Evolutionary conservation across 2,113 vertebrate genomes (phyloP), one percentile per base, ranked within the genome.

Genomic region (Cavia aperea): DNA sequence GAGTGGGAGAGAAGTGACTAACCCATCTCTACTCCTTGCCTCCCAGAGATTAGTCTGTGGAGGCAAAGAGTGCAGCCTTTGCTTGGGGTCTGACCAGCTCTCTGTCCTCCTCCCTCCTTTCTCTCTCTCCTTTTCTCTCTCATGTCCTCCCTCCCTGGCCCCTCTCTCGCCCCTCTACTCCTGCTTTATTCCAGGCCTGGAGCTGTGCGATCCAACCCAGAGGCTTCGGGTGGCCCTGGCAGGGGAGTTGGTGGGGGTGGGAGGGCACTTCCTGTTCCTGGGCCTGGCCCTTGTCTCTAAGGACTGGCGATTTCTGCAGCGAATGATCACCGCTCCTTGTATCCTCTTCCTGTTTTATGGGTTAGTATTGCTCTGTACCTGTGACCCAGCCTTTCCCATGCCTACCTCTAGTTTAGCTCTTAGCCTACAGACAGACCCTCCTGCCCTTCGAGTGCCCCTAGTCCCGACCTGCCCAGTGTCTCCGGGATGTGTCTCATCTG

Each of bases 141-240:
- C 49, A 29, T 4, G 1, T 49, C 43, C 85, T 91, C 36, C 78
- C 31, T 85, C 81, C 93, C 85, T 78, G 54, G 58, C 66, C 36
- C 94, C 33, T 95, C 43, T 58, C 65, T 90, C 81, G 82, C 82
- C 86, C 81, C 63, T 91, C 77, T 18, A 24, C 58, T 56, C 93
- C 93, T 91, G 73, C 96, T 95, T 83, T 91, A 85, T 94, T 87
- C 85, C 96, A 99, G 98, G 98, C 92, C 95, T 99, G 97, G 98
- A 99, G 96, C 98, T 99, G 94, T 99, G 98, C 31, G 98, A 98
- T 73, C 98, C 98, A 9, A 98, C 98, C 19, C 97, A 98, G 96
- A 96, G 98, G 94, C 97, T 99, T 92, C 91, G 98, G 93, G 98
- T 96, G 62, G 98, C 98, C 93, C 98, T 98, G 97, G 96, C 98